A percentile compares a stretch with the other conserved stretches of the same genome.
phyloP scores from a whole-genome alignment of 1,140 invertebrate genomes.

The Anadara kagoshimensis region DNA sequence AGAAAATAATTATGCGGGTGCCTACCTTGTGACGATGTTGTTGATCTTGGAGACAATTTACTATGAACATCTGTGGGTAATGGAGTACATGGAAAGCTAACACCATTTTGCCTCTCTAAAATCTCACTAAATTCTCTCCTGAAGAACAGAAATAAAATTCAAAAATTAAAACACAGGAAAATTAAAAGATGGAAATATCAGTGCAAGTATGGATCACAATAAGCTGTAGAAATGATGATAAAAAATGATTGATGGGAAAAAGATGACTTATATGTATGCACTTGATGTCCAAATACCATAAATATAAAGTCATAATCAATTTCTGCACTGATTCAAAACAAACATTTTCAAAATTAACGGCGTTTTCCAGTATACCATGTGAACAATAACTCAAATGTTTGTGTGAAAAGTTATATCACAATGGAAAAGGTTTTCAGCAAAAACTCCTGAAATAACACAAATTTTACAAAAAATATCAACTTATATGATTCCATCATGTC shows the following conservation, averaged over 20 bases:
- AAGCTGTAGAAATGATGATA: not conserved
- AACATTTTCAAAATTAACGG: too few species aligned
- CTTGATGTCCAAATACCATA: not conserved
- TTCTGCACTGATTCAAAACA: not conserved
- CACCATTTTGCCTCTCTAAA: slow-evolving; percentile 49
- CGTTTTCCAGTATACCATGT: too few species aligned
- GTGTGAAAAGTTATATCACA: too few species aligned
- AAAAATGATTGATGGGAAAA: not conserved
- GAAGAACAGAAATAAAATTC: slow-evolving; percentile 9
- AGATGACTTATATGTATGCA: not conserved
- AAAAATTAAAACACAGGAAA: not conserved
- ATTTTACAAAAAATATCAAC: too few species aligned
- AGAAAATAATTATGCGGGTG: too few species aligned
- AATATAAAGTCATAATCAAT: not conserved
- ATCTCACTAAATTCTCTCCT: slow-evolving; percentile 53
- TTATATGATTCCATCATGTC: too few species aligned
- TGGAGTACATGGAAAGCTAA: slow-evolving; percentile 48
- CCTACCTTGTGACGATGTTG: slow-evolving; percentile 20
- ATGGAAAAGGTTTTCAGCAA: too few species aligned
- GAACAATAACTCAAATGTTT: too few species aligned
- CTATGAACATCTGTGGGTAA: slow-evolving; percentile 34
- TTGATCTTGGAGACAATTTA: slow-evolving; percentile 29
- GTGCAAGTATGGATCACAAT: not conserved
- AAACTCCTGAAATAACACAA: too few species aligned
- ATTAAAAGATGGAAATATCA: not conserved